Evolutionary conservation across 2,113 vertebrate species (phyloP).

Genomic region (Capra hircus): DNA sequence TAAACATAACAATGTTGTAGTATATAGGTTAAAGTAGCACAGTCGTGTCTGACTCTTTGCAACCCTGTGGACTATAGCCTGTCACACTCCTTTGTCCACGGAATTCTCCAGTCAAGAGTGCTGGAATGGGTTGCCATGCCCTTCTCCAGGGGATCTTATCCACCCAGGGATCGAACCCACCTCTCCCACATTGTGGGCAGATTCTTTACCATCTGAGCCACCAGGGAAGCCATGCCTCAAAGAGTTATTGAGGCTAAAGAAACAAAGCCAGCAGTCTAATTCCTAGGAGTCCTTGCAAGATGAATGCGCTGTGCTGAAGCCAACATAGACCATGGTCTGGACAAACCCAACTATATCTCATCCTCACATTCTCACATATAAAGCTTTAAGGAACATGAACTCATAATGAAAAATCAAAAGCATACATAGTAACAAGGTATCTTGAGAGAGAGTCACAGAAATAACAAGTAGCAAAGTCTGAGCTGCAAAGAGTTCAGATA

Average conservation of each 20-base stretch:
- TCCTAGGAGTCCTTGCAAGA: neutral
- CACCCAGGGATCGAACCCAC: neutral
- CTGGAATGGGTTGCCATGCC: neutral
- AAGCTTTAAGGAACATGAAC: neutral
- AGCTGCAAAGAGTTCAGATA: neutral
- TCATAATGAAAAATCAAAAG: neutral
- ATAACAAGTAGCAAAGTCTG: neutral
- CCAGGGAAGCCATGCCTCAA: neutral
- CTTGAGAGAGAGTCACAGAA: neutral
- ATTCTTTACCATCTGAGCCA: neutral
- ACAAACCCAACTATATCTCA: neutral
- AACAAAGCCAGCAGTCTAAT: neutral
- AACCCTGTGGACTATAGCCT: neutral
- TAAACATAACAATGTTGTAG: neutral
- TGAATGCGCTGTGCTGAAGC: neutral
- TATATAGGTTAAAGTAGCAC: neutral
- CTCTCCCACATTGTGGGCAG: neutral
- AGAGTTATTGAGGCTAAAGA: neutral
- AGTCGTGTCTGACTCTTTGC: rapidly evolving
- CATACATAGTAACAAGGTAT: neutral
- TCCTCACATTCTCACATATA: neutral
- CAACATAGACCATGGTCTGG: neutral
- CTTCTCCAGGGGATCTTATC: neutral
- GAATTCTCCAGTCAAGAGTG: neutral
- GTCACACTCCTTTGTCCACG: neutral